Base-by-base conservation (phyloP, 2,113 vertebrate species). In the Mormyrus iriodes region DNA sequence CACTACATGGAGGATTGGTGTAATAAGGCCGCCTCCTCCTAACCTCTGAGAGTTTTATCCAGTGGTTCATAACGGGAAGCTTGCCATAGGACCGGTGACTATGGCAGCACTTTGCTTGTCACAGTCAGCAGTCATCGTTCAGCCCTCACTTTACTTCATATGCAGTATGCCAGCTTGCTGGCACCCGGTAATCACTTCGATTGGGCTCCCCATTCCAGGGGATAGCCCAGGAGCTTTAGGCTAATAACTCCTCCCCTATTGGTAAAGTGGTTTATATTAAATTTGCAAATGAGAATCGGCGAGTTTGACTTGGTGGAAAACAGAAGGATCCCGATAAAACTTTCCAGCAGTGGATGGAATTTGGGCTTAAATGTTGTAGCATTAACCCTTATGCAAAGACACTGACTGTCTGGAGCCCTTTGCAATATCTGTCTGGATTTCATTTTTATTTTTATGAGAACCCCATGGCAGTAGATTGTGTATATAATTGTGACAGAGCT, bases 371-470 rank as follows among this genome's bases (percentile, higher is more conserved):
- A 48, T 12, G 24, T 84, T 84, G 82, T 84, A 84, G 82, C 82
- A 84, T 84, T 84, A 48, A 84, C 39, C 48, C 42, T 84, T 84
- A 84, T 84, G 82, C 82, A 84, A 84, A n/a, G 82, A 48, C 39
- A 84, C 44, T 13, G 48, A 53, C 24, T 15, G 13, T 86, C 49
- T 86, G 12, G 9, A 51, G 15, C 85, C 46, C 49, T 8, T 86
- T 52, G 42, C 5, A 53, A 35, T 86, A 53, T 27, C 85, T 86
- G 10, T 86, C 85, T 17, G 46, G 82, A 49, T 85, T 48, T 84
- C 19, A 46, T 27, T 86, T 52, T 35, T 86, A 31, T 35, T 31
- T 79, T 79, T 42, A 19, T 79, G 82, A 84, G 19, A 48, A 65
- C 35, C 53, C 19, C 39, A 65, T n/a, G 53, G 35, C 55, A 87